Conservation (phyloP, 92 coral and sea anemone genomes). For the Meandrina meandrites region DNA sequence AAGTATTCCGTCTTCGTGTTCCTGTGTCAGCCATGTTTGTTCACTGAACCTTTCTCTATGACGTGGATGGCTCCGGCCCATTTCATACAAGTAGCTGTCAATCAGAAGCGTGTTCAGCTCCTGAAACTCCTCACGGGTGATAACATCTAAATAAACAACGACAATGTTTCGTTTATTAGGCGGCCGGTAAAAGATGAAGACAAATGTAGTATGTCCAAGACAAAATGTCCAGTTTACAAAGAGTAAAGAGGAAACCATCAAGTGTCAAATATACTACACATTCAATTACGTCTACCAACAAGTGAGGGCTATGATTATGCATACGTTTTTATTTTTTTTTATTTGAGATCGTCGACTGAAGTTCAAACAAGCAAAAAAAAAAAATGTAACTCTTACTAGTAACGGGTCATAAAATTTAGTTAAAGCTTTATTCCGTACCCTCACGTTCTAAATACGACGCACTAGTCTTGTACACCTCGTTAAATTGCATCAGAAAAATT, state of each 20-base stretch:
- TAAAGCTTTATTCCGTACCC: not conserved
- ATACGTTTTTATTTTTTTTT: too few relatives aligned
- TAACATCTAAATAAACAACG: constrained; percentile 54
- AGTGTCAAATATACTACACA: not conserved
- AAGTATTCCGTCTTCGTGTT: constrained; percentile 66
- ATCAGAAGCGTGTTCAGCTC: constrained; percentile 82
- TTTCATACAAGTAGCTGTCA: constrained; percentile 89
- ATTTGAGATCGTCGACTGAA: too few relatives aligned
- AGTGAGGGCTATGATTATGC: too few relatives aligned
- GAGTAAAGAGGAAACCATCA: not conserved
- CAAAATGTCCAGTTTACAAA: too few relatives aligned
- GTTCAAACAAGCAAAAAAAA: too few relatives aligned
- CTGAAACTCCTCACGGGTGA: constrained; percentile 83
- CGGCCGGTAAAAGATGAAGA: not conserved
- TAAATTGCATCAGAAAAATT: not conserved
- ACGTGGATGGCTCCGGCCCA: constrained; percentile 86
- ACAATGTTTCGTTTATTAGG: not conserved
- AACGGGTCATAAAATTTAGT: not conserved
- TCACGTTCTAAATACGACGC: not conserved
- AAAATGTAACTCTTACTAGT: too few relatives aligned
- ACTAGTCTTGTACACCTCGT: not conserved
- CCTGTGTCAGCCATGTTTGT: constrained; percentile 89
- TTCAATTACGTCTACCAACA: too few relatives aligned
- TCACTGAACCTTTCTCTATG: constrained; percentile 97
- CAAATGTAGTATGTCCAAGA: not conserved